Evolutionary conservation across 2,888 invertebrate species (phyloP).

Genomic region (Cylloceria caligata): DNA sequence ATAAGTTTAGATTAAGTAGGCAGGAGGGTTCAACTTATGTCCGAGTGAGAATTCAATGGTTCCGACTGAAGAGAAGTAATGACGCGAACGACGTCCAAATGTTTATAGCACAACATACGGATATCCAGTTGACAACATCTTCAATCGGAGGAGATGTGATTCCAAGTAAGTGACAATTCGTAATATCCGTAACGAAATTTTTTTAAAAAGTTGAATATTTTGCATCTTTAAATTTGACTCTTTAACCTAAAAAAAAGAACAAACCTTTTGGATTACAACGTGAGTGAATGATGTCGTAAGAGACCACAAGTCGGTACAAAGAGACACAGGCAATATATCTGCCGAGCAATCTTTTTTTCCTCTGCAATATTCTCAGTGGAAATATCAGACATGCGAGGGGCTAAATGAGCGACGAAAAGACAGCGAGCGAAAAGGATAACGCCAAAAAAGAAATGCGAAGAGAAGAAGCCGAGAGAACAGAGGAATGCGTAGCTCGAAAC

Average conservation of each 20-base stretch:
- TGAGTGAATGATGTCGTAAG: not conserved
- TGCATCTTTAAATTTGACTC: too few relatives aligned
- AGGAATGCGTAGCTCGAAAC: constrained; percentile 20
- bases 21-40: too few relatives aligned
- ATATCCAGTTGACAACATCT: too few relatives aligned
- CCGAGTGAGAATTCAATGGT: too few relatives aligned
- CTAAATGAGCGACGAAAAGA: constrained; percentile 4
- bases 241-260: not conserved
- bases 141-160: too few relatives aligned
- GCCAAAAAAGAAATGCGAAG: constrained; percentile 25
- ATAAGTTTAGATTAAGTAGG: too few relatives aligned
- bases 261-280: constrained; percentile 23
- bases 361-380: not conserved
- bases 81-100: too few relatives aligned
- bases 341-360: not conserved
- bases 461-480: constrained; percentile 2
- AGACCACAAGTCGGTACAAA: not conserved
- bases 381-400: not conserved
- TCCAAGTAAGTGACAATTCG: too few relatives aligned
- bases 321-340: constrained; percentile 15
- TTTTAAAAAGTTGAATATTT: too few relatives aligned
- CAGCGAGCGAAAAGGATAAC: constrained; percentile 1
- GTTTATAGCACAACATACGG: too few relatives aligned
- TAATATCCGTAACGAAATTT: too few relatives aligned
- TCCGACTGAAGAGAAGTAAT: too few relatives aligned